These are phyloP conservation scores for Channallabes apus DNA, from an alignment of 2,797 vertebrate genomes.

Conservation along the genomic window DNA sequence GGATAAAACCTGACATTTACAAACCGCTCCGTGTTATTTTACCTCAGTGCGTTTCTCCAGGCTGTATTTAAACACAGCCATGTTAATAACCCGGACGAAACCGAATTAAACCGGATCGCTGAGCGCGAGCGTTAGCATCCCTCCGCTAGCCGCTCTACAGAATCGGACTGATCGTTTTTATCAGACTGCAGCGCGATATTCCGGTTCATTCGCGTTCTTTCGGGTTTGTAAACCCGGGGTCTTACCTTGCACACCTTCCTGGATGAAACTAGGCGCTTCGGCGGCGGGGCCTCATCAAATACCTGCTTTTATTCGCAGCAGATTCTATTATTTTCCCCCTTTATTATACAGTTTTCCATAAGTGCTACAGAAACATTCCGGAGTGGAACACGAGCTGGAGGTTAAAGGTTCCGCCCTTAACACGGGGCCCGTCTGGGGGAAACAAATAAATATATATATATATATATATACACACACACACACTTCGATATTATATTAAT, in stretches of 20 bases:
- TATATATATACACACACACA: no score
- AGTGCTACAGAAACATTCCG: conserved; percentile 65
- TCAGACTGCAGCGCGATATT: background rate
- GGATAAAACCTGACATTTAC: background rate
- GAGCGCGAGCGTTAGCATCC: background rate
- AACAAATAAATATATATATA: no score
- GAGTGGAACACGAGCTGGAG: background rate
- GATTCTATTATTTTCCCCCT: conserved; percentile 60
- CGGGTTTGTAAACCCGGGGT: background rate
- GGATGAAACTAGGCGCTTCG: conserved; percentile 6
- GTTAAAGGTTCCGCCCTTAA: conserved; percentile 47
- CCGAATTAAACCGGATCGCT: background rate
- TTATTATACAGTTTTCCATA: conserved; percentile 60
- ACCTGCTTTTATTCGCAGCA: conserved; percentile 1
- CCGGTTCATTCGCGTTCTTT: background rate
- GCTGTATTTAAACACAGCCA: background rate
- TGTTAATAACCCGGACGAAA: background rate
- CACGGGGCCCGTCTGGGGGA: background rate
- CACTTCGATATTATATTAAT: no score
- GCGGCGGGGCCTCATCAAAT: background rate
- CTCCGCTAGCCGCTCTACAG: conserved; percentile 1
- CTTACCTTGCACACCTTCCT: conserved; percentile 47
- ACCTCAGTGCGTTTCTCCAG: background rate
- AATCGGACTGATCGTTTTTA: background rate
- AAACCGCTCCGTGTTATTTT: no score